A percentile compares a stretch with the other conserved stretches of the same genome.
These are phyloP conservation scores for Dyspetes luteomarginatus DNA, from an alignment of 2,888 invertebrate genomes.

Conservation along the genomic window DNA sequence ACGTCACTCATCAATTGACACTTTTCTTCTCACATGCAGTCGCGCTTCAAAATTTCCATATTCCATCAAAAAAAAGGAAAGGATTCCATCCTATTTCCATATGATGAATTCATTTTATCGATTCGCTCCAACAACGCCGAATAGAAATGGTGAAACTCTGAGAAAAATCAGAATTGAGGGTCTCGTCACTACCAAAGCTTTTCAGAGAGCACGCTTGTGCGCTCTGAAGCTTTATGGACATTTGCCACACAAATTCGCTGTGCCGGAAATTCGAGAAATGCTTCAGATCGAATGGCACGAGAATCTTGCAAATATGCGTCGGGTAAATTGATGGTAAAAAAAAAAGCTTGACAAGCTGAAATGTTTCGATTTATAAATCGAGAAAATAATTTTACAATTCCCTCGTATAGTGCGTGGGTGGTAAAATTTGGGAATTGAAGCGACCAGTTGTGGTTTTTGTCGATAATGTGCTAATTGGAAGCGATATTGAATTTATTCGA, in stretches of 20 bases:
- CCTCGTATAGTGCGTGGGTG: conserved; percentile 78
- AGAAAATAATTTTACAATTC: background rate
- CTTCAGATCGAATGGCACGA: conserved; percentile 83
- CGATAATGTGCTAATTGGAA: conserved; percentile 85
- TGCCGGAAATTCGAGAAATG: conserved; percentile 69
- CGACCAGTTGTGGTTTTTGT: conserved; percentile 84
- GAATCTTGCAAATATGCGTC: conserved; percentile 80
- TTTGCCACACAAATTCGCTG: conserved; percentile 66
- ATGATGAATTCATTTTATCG: conserved; percentile 39
- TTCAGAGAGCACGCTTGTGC: conserved; percentile 70
- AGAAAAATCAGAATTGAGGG: conserved; percentile 69
- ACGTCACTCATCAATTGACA: background rate
- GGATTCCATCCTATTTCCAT: no score
- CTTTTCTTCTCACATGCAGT: background rate
- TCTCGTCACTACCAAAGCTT: conserved; percentile 68
- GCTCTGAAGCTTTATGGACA: conserved; percentile 68
- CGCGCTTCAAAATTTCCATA: no score
- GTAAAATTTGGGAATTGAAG: conserved; percentile 83
- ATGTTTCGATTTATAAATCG: no score
- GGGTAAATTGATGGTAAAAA: conserved; percentile 60
- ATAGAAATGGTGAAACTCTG: conserved; percentile 5
- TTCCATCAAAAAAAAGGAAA: no score
- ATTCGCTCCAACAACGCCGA: background rate
- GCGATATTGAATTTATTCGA: conserved; percentile 84
- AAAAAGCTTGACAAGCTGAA: background rate